These are phyloP conservation scores for Donacobius atricapilla DNA, from an alignment of 2,113 vertebrate genomes.

Conservation along the genomic window DNA sequence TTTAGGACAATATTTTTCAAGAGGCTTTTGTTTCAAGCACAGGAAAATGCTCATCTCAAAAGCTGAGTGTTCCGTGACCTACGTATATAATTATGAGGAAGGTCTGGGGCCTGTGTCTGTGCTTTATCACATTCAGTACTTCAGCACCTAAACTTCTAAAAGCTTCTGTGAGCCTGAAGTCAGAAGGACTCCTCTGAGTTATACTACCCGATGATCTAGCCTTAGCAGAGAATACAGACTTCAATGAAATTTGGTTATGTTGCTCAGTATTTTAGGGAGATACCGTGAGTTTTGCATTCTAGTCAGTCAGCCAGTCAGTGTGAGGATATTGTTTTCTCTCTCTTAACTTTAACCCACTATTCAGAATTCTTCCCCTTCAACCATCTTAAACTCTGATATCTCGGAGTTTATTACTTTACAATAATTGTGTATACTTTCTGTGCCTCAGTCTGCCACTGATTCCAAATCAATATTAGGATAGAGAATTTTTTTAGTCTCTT, in stretches of 20 bases:
- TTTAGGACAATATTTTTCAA: slow-evolving; percentile 3
- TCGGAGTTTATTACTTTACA: not conserved
- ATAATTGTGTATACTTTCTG: not conserved
- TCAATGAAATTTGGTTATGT: not conserved
- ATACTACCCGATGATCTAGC: not conserved
- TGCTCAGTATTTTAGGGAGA: not conserved
- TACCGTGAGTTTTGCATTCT: not conserved
- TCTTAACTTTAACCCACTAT: not conserved
- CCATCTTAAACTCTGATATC: not conserved
- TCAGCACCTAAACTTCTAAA: not conserved
- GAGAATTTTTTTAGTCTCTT: not conserved
- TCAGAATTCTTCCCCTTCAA: not conserved
- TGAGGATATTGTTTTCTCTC: not conserved
- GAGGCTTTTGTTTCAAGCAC: slow-evolving; percentile 17
- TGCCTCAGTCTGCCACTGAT: not conserved
- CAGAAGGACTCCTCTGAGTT: not conserved
- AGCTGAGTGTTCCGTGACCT: not conserved
- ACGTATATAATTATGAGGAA: not conserved
- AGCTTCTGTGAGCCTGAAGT: not conserved
- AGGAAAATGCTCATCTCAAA: not conserved
- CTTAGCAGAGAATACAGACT: not conserved
- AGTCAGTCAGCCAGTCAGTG: not conserved
- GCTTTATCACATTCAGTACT: not conserved
- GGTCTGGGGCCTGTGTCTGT: not conserved
- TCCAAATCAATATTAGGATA: not conserved